Conservation (phyloP, 2,888 invertebrate genomes). For the Galeruca laticollis region DNA sequence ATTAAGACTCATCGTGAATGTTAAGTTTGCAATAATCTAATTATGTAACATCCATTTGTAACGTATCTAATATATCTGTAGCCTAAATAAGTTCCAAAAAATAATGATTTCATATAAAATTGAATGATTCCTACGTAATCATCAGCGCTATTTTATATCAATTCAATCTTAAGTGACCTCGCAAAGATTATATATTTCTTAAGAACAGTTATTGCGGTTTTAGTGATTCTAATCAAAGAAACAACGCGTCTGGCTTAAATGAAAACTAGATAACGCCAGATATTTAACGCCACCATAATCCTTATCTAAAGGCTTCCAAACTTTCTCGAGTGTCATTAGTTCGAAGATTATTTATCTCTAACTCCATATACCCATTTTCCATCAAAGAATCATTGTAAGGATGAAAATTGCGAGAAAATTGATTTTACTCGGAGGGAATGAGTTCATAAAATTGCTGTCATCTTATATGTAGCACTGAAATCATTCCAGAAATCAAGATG, state of each 20-base stretch:
- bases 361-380: slow-evolving; percentile 18
- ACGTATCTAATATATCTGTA: no score
- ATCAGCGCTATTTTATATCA: no score
- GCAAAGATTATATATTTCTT: background rate
- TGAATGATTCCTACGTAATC: no score
- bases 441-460: background rate
- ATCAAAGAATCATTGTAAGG: background rate
- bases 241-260: background rate
- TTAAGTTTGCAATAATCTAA: no score
- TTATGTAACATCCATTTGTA: no score
- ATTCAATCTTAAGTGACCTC: no score
- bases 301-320: slow-evolving; percentile 38
- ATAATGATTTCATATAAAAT: no score
- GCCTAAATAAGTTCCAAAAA: no score
- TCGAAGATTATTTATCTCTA: slow-evolving; percentile 30
- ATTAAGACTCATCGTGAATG: no score
- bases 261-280: slow-evolving; percentile 30
- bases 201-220: background rate
- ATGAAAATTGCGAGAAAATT: slow-evolving; percentile 16
- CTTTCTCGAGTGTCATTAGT: slow-evolving; percentile 35
- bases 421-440: slow-evolving; percentile 4
- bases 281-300: slow-evolving; percentile 33
- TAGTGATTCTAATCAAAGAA: background rate
- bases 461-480: background rate
- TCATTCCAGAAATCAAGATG: background rate